phyloP scores from a whole-genome alignment of 2,113 vertebrate species.

The Oreocharis arfaki region DNA sequence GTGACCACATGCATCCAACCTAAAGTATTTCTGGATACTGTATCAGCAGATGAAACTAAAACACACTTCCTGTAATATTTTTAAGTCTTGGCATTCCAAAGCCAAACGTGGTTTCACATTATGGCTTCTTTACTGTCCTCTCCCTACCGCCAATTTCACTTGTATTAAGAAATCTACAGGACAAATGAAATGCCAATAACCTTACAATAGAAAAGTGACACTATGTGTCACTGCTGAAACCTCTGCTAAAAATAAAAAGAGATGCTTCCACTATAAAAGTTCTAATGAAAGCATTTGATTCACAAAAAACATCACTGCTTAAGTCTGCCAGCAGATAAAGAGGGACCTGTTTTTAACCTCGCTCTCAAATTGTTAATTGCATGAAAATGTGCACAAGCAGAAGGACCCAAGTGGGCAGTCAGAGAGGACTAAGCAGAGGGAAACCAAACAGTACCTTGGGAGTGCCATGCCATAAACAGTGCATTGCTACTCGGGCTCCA shows the following conservation, averaged over 20 bases:
- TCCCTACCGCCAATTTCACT: neutral
- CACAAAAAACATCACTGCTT: neutral
- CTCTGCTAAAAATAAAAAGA: neutral
- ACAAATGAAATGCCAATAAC: neutral
- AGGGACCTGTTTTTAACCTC: neutral
- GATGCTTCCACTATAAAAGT: neutral
- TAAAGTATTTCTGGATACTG: neutral
- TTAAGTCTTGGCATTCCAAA: neutral
- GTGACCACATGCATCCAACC: neutral
- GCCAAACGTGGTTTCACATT: neutral
- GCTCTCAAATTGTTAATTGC: neutral
- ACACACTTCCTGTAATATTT: neutral
- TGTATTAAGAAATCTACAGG: neutral
- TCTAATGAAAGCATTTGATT: neutral
- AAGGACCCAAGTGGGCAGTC: neutral
- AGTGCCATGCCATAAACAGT: constrained; percentile 93
- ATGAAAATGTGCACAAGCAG: neutral
- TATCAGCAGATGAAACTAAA: neutral
- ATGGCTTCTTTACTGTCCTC: neutral
- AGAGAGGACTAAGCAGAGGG: neutral
- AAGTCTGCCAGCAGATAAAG: neutral
- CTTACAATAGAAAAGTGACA: neutral
- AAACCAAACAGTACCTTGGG: constrained; percentile 79
- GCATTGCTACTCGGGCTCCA: constrained; percentile 92
- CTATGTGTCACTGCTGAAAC: neutral